phyloP scores from a whole-genome alignment of 1,140 invertebrate species.

The Tetramorium parvispinum region DNA sequence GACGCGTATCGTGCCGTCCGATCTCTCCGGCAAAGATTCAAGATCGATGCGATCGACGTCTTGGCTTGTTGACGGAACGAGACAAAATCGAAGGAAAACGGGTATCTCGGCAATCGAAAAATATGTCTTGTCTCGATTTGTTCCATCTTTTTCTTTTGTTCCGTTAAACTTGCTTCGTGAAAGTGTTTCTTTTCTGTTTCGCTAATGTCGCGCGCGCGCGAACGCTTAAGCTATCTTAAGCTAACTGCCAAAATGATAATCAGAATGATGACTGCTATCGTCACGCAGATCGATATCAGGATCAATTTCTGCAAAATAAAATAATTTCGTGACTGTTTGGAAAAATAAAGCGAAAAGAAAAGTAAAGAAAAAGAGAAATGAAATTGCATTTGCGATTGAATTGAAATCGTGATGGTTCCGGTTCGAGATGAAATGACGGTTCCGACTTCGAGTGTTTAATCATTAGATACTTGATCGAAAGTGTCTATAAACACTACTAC shows the following conservation, averaged over 20 bases:
- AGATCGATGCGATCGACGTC: not conserved
- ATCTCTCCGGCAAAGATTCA: not conserved
- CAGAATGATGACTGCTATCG: constrained; percentile 90
- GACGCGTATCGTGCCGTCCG: not conserved
- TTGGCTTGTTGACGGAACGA: not conserved
- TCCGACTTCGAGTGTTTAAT: constrained; percentile 19
- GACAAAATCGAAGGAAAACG: not conserved
- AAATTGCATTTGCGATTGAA: constrained; percentile 1
- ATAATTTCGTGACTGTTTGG: constrained; percentile 78
- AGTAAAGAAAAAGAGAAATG: not conserved
- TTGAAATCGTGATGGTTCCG: constrained; percentile 6
- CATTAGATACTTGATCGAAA: not conserved
- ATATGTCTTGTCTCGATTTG: constrained; percentile 26
- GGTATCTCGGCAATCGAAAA: not conserved
- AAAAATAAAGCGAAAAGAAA: not conserved
- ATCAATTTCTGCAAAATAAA: constrained; percentile 94
- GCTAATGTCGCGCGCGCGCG: not conserved
- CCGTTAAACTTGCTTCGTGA: constrained; percentile 25
- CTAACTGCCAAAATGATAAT: constrained; percentile 89
- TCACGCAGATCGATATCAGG: constrained; percentile 92
- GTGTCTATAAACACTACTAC: not conserved
- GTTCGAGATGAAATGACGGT: not conserved
- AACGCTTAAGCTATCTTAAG: constrained; percentile 72
- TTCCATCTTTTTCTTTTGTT: not conserved
- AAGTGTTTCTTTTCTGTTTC: constrained; percentile 7